Evolutionary conservation across 2,797 vertebrate genomes (phyloP), one percentile per base, ranked within the genome.

Genomic region (Phrynocephalus vlangalii): DNA sequence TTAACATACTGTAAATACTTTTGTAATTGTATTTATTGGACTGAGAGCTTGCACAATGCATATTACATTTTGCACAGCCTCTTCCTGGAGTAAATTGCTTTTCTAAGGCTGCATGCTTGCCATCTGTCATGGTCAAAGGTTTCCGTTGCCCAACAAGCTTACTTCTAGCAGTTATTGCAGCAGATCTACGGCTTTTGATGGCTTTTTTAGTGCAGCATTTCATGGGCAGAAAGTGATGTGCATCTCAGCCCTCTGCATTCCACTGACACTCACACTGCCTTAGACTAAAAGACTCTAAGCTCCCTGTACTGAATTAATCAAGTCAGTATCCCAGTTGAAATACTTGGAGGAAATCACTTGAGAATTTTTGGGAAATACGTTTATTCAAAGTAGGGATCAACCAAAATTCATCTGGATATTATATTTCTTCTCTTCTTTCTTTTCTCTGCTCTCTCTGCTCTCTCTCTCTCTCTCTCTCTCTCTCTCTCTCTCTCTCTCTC

Each of bases 11-110:
- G n/a, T n/a, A 88, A 84, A 70, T 44, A 83, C 80, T 83, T 13
- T 72, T 15, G 13, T 50, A 84, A 88, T 88, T 8, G 16, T 79
- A 84, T 88, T 84, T 84, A 44, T 73, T 48, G 70, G 22, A 11
- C 52, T 28, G 63, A 72, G 50, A 72, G 38, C 28, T 77, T 68
- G 73, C 44, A 63, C 50, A 79, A 56, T 20, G n/a, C 56, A 73
- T 38, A 68, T 79, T 30, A 72, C 4, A 66, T 73, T 84, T 63
- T 86, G 52, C 52, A 81, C 70, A 44, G 28, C 56, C 8, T 79
- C 83, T 77, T 60, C 72, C 73, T 44, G 2, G 18, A 30, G 28
- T 50, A 79, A 79, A 71, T 88, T 83, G 44, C 50, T 60, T 72
- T 52, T 79, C 79, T 66, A 79, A 38, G 79, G 75, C 2, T 72